These are phyloP conservation scores for Drosophila paucipuncta DNA, from an alignment of 2,888 invertebrate genomes.

Conservation along the genomic window DNA sequence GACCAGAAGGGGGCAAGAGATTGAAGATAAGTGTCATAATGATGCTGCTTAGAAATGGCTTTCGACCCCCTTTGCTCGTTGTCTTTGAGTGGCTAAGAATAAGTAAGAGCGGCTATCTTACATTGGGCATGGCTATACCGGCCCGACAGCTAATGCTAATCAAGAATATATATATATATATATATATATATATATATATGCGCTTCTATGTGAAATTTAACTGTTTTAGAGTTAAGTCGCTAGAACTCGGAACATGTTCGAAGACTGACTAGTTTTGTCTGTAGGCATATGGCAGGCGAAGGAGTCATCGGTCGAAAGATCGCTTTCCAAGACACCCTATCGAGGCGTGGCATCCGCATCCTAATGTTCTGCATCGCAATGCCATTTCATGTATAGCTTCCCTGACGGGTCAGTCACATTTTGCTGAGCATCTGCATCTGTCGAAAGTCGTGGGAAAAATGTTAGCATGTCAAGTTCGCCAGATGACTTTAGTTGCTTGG, in stretches of 20 bases:
- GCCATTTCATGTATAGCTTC: neutral
- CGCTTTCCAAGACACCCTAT: neutral
- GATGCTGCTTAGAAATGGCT: constrained; percentile 1
- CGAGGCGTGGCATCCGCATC: neutral
- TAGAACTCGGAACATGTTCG: neutral
- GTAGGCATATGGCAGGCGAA: too few relatives aligned
- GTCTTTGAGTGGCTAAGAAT: neutral
- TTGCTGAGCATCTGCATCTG: neutral
- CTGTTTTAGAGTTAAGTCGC: neutral
- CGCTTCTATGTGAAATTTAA: neutral
- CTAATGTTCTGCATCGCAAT: neutral
- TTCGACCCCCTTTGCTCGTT: neutral
- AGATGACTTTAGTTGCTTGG: neutral
- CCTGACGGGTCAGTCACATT: neutral
- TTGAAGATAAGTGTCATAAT: constrained; percentile 5
- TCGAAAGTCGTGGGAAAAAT: neutral
- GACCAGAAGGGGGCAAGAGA: neutral
- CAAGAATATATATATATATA: neutral
- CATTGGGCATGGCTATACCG: neutral
- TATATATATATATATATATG: neutral
- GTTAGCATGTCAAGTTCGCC: neutral
- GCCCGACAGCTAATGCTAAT: neutral
- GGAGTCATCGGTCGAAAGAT: neutral
- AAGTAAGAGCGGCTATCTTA: neutral
- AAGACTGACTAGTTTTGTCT: neutral